phyloP scores from a whole-genome alignment of 2,888 invertebrate species.

The Rotaria macrura region DNA sequence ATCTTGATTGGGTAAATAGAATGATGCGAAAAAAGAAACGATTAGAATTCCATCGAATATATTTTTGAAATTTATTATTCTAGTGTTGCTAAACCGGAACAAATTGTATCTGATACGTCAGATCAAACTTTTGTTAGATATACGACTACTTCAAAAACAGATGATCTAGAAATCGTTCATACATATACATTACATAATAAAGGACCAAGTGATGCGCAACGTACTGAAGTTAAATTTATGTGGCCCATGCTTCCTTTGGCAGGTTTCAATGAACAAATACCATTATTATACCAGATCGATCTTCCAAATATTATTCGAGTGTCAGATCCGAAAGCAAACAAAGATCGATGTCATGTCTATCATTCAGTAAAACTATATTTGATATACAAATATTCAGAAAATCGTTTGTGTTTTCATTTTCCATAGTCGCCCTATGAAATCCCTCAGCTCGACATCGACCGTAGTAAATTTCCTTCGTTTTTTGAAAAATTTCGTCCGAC shows the following conservation, averaged over 20 bases:
- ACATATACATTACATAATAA: background rate
- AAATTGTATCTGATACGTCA: background rate
- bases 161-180: background rate
- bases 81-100: conserved; percentile 6
- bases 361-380: background rate
- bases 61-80: background rate
- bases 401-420: background rate
- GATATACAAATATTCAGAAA: too few species aligned
- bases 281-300: background rate
- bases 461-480: background rate
- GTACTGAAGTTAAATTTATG: background rate
- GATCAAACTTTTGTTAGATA: background rate
- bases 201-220: conserved; percentile 1
- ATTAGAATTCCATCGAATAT: background rate
- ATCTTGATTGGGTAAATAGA: background rate
- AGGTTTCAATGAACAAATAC: background rate
- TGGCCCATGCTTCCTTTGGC: background rate
- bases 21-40: background rate
- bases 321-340: background rate
- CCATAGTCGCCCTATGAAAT: background rate
- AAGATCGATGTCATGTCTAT: conserved; percentile 3
- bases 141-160: background rate
- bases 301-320: background rate
- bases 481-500: background rate
- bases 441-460: background rate